phyloP scores from a whole-genome alignment of 1,140 invertebrate genomes.

The Micrasema minimum region DNA sequence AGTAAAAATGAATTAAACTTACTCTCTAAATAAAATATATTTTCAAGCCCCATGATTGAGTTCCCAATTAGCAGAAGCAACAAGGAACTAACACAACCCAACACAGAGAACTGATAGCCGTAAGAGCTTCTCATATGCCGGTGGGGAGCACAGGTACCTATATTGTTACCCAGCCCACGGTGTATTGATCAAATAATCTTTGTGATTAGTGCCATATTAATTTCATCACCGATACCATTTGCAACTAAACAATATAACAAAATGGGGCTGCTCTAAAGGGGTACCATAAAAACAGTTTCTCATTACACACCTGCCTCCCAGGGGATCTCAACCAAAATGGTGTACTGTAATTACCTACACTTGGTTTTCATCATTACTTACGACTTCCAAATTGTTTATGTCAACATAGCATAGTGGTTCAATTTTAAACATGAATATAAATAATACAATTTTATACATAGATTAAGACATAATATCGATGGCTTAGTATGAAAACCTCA shows the following conservation, averaged over 20 bases:
- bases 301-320: slow-evolving; percentile 44
- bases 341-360: too few species aligned
- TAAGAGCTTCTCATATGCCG: slow-evolving; percentile 11
- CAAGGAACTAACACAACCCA: slow-evolving; percentile 40
- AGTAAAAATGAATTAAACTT: slow-evolving; percentile 55
- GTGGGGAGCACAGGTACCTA: slow-evolving; percentile 17
- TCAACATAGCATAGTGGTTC: too few species aligned
- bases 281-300: slow-evolving; percentile 22
- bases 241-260: slow-evolving; percentile 43
- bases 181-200: slow-evolving; percentile 55
- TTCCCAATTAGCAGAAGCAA: slow-evolving; percentile 16
- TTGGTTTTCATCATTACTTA: too few species aligned
- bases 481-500: too few species aligned
- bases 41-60: slow-evolving; percentile 64
- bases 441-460: too few species aligned
- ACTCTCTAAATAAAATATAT: slow-evolving; percentile 68
- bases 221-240: slow-evolving; percentile 48
- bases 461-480: too few species aligned
- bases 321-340: slow-evolving; percentile 18
- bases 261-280: slow-evolving; percentile 37
- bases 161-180: slow-evolving; percentile 20
- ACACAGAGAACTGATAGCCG: slow-evolving; percentile 43
- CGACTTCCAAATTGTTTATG: too few species aligned
- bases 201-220: slow-evolving; percentile 51
- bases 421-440: too few species aligned